These are phyloP conservation scores for Drosophila orosa DNA, from an alignment of 1,140 invertebrate genomes.

Conservation along the genomic window DNA sequence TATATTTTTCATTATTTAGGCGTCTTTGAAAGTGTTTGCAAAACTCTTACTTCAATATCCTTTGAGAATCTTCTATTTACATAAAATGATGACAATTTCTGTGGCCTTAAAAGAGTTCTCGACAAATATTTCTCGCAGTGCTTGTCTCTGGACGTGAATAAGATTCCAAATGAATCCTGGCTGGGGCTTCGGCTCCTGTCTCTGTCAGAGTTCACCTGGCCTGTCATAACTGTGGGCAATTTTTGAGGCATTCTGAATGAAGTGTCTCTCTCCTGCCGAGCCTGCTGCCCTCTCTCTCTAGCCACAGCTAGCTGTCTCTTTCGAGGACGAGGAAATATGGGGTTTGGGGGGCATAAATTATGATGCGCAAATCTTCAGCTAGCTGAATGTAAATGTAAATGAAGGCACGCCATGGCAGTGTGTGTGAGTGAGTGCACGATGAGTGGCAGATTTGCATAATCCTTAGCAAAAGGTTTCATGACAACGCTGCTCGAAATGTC, in stretches of 20 bases:
- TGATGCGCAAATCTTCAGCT: conserved; percentile 82
- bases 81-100: not conserved
- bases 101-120: not conserved
- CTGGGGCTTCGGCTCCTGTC: conserved; percentile 24
- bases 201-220: conserved; percentile 41
- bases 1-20: not conserved
- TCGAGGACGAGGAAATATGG: conserved; percentile 16
- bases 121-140: conserved; percentile 12
- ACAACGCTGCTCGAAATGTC: conserved; percentile 78
- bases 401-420: conserved; percentile 56
- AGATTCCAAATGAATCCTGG: conserved; percentile 34
- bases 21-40: not conserved
- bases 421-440: conserved; percentile 64
- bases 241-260: conserved; percentile 76
- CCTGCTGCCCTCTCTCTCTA: not conserved
- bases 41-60: not conserved
- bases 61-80: too few species aligned
- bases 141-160: conserved; percentile 25
- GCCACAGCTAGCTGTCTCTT: conserved; percentile 22
- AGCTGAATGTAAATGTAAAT: conserved; percentile 82
- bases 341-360: conserved; percentile 72
- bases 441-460: conserved; percentile 81
- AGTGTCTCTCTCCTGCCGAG: conserved; percentile 50
- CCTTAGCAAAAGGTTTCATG: conserved; percentile 81
- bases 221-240: conserved; percentile 76